These are phyloP conservation scores for Anadara kagoshimensis DNA, from an alignment of 1,140 invertebrate species.

Conservation along the genomic window DNA sequence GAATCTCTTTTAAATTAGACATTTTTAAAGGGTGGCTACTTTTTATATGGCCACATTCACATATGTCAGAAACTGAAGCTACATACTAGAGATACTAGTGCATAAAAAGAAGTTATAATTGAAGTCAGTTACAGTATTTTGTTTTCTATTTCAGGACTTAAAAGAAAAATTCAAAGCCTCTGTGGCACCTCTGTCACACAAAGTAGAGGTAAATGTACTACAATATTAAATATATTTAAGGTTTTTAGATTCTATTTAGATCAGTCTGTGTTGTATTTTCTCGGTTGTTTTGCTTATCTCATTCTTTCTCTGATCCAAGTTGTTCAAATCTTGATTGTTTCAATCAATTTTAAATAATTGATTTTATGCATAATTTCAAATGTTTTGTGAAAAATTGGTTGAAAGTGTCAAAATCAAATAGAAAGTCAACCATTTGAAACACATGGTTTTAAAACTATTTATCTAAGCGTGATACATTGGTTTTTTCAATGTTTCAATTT, in stretches of 20 bases:
- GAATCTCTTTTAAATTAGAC: too few relatives aligned
- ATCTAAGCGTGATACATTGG: too few relatives aligned
- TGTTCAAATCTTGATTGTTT: neutral
- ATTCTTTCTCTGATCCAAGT: neutral
- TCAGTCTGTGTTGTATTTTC: neutral
- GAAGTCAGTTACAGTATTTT: neutral
- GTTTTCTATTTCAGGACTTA: slow-evolving; percentile 49
- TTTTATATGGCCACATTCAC: too few relatives aligned
- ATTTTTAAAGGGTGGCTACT: too few relatives aligned
- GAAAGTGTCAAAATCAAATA: neutral
- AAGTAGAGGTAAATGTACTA: slow-evolving; percentile 55
- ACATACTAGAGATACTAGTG: too few relatives aligned
- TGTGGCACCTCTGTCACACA: slow-evolving; percentile 48
- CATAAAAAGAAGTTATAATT: neutral
- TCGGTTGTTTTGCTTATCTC: neutral
- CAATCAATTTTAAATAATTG: too few relatives aligned
- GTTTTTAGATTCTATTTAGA: neutral
- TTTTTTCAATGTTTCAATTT: too few relatives aligned
- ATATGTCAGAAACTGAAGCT: too few relatives aligned
- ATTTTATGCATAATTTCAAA: too few relatives aligned
- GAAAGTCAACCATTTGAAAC: neutral
- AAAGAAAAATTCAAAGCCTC: slow-evolving; percentile 59
- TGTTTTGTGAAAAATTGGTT: neutral
- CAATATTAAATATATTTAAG: too few relatives aligned
- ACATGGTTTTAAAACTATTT: neutral